Conservation (phyloP, 1,140 invertebrate species). For the Bombus superbus region DNA sequence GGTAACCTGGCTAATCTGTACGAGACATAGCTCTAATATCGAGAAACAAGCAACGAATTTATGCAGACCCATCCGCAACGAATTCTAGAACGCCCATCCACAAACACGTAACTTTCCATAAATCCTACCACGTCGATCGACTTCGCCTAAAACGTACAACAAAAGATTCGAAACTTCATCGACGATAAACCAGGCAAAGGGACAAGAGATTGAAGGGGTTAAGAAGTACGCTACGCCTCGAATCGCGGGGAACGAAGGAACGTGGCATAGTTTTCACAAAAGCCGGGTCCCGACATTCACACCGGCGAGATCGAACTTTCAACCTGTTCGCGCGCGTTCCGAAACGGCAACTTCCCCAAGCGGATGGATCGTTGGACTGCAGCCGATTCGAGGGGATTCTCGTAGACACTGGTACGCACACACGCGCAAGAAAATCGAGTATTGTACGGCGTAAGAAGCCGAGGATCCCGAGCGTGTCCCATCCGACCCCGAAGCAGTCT, state of each 20-base stretch:
- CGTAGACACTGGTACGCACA: constrained; percentile 19
- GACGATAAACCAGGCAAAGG: too few species aligned
- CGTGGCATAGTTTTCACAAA: constrained; percentile 16
- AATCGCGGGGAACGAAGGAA: constrained; percentile 10
- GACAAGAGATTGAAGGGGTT: neutral
- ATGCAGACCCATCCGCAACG: too few species aligned
- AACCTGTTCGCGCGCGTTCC: constrained; percentile 20
- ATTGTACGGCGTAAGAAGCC: constrained; percentile 53
- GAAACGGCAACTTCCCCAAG: constrained; percentile 20
- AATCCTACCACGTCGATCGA: neutral
- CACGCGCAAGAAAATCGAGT: constrained; percentile 45
- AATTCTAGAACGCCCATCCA: too few species aligned
- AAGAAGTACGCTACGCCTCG: neutral
- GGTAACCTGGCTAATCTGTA: too few species aligned
- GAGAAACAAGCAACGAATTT: too few species aligned
- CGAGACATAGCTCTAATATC: too few species aligned
- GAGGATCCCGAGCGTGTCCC: constrained; percentile 6
- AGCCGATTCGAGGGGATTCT: neutral
- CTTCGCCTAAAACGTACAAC: neutral
- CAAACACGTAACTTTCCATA: neutral
- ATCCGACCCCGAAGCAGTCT: neutral
- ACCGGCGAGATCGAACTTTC: constrained; percentile 19
- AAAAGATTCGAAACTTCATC: too few species aligned
- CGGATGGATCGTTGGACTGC: neutral
- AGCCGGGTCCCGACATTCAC: neutral